phyloP scores from a whole-genome alignment of 2,113 vertebrate genomes.

The Chloropsis cyanopogon region DNA sequence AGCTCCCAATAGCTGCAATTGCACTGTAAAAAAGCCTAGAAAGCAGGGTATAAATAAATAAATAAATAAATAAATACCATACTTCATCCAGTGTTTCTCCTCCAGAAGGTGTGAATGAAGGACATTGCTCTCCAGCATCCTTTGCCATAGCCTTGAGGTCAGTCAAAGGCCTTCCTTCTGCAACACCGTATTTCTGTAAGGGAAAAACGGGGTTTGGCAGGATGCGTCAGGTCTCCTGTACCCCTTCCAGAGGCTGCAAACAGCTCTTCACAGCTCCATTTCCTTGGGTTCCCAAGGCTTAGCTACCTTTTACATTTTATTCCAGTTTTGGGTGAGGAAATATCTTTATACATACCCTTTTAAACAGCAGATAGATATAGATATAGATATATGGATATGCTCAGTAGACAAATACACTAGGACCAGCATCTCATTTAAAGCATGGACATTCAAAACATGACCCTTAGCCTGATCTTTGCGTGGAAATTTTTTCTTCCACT shows the following conservation, averaged over 20 bases:
- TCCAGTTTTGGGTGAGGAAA: background rate
- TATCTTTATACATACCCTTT: background rate
- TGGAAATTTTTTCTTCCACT: background rate
- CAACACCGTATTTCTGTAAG: constrained; percentile 85
- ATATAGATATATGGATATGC: too few species aligned
- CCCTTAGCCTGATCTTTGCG: background rate
- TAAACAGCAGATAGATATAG: background rate
- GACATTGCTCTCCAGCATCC: constrained; percentile 81
- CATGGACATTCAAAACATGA: background rate
- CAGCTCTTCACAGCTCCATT: background rate
- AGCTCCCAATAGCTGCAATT: background rate
- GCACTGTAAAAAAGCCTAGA: background rate
- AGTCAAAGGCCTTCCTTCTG: constrained; percentile 84
- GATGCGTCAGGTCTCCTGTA: background rate
- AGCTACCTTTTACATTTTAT: background rate
- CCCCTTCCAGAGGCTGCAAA: background rate
- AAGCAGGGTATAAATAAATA: background rate
- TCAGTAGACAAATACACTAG: background rate
- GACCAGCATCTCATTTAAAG: background rate
- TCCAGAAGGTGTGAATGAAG: constrained; percentile 86
- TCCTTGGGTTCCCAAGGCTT: background rate
- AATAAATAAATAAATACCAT: constrained; percentile 13
- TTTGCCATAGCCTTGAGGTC: constrained; percentile 92
- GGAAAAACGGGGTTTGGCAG: background rate
- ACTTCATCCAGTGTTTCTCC: constrained; percentile 93